Percentiles rank a stretch among this genome's conserved stretches.
These are phyloP conservation scores for Equus quagga DNA, from an alignment of 2,113 vertebrate species.

Conservation along the genomic window DNA sequence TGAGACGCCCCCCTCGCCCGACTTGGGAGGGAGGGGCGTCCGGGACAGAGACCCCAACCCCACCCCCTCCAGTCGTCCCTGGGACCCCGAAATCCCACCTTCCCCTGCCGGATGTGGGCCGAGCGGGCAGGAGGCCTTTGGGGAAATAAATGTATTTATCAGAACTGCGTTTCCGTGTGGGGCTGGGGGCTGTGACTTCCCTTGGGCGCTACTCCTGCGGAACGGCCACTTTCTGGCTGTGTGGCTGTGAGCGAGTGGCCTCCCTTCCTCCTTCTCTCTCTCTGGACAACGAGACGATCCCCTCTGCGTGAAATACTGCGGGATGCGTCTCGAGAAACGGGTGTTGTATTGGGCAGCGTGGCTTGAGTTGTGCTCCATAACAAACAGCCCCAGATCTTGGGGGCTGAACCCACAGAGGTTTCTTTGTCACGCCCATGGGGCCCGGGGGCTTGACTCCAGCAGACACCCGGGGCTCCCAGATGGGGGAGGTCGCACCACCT, in stretches of 20 bases:
- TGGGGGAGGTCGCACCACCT: too few relatives aligned
- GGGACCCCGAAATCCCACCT: accelerated
- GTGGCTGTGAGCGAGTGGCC: accelerated
- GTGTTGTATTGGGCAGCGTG: accelerated
- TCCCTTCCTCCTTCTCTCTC: neutral
- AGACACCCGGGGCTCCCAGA: neutral
- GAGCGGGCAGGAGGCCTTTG: neutral
- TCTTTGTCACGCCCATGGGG: accelerated
- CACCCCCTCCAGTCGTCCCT: accelerated
- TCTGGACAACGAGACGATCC: neutral
- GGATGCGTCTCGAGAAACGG: accelerated
- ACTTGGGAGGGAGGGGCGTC: conserved; percentile 39
- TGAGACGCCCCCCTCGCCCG: conserved; percentile 84
- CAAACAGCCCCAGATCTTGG: neutral
- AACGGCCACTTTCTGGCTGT: neutral
- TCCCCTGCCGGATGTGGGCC: neutral
- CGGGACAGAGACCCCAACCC: neutral
- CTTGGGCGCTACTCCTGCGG: accelerated
- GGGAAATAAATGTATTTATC: conserved; percentile 70
- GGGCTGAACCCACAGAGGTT: accelerated
- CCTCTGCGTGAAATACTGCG: accelerated
- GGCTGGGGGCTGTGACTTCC: accelerated
- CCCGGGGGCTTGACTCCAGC: accelerated
- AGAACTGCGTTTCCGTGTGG: neutral
- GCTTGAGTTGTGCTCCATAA: neutral